Evolutionary conservation across 2,113 vertebrate genomes (phyloP), one percentile per base, ranked within the genome.

Genomic region (Erythrocercus mccallii): DNA sequence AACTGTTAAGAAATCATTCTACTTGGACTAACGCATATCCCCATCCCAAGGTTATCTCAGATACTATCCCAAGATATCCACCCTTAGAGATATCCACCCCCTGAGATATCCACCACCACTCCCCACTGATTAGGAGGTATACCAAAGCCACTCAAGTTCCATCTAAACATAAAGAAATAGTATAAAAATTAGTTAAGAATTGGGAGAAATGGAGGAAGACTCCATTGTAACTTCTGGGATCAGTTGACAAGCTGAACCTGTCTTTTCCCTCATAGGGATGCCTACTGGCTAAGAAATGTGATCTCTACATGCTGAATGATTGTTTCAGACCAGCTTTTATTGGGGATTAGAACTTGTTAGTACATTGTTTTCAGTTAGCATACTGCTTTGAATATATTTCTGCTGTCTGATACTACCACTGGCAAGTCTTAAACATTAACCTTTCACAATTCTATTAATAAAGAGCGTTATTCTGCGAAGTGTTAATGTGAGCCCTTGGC

Each of bases 211-310:
- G 10, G 38, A 7, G 38, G 10, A 53, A 44, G 22, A 69, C 5
- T 69, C 27, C 33, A 60, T 2, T 31, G 22, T 33, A 60, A 68
- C 28, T 45, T 61, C 45, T 61, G 64, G 45, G 33, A 78, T 28
- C 22, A 45, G 15, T 0, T 0, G 0, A 44, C 7, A 22, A 37
- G 37, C 53, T 60, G 53, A 51, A 37, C 33, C 17, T 33, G 27
- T 38, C 38, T 61, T 86, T 12, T n/a, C 23, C 6, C 38, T 18
- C 54, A 33, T 0, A 60, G 18, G 45, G 33, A 45, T 0, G 0
- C 19, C 33, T 8, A 6, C 18, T 16, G 12, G 28, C n/a, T 37
- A 61, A 78, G 47, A 69, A 77, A 58, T 13, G 38, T 53, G 33
- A 69, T 61, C 22, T 61, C 54, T 20, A 16, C 23, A 38, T 23